Evolutionary conservation across 2,113 vertebrate species (phyloP).

Genomic region (Pholis gunnellus): DNA sequence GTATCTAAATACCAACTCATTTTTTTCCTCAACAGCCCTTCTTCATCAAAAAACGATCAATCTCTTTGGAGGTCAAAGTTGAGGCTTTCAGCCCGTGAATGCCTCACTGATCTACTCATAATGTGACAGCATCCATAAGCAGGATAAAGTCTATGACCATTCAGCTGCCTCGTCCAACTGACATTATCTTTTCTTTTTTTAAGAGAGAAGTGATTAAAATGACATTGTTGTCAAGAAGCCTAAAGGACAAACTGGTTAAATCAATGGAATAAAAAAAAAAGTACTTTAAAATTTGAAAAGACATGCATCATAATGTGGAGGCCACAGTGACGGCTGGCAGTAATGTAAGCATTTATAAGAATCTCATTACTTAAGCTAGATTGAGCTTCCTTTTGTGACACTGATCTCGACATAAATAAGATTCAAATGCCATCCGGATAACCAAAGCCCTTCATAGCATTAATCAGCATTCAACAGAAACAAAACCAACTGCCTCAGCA

Average conservation of each 20-base stretch:
- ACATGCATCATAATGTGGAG: constrained; percentile 51
- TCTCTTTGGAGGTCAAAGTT: constrained; percentile 8
- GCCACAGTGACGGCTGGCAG: constrained; percentile 17
- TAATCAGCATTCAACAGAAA: constrained; percentile 63
- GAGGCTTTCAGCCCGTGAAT: background rate
- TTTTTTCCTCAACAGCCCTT: background rate
- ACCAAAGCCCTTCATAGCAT: constrained; percentile 27
- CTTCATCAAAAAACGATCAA: background rate
- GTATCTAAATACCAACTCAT: background rate
- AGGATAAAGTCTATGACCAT: constrained; percentile 5
- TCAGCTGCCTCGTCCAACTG: constrained; percentile 19
- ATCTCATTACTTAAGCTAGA: constrained; percentile 58
- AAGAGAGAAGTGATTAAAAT: constrained; percentile 46
- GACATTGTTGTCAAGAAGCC: constrained; percentile 47
- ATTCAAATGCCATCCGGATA: constrained; percentile 62
- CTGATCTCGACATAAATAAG: constrained; percentile 62
- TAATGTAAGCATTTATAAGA: constrained; percentile 59
- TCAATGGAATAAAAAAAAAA: constrained; percentile 36
- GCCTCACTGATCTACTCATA: background rate
- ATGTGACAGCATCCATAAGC: constrained; percentile 2
- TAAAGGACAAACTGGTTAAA: constrained; percentile 60
- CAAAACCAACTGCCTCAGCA: constrained; percentile 41
- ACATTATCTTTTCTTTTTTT: constrained; percentile 14
- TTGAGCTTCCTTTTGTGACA: constrained; percentile 40
- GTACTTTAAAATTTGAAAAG: constrained; percentile 52